phyloP scores from a whole-genome alignment of 2,113 vertebrate genomes.

The Gadus macrocephalus region DNA sequence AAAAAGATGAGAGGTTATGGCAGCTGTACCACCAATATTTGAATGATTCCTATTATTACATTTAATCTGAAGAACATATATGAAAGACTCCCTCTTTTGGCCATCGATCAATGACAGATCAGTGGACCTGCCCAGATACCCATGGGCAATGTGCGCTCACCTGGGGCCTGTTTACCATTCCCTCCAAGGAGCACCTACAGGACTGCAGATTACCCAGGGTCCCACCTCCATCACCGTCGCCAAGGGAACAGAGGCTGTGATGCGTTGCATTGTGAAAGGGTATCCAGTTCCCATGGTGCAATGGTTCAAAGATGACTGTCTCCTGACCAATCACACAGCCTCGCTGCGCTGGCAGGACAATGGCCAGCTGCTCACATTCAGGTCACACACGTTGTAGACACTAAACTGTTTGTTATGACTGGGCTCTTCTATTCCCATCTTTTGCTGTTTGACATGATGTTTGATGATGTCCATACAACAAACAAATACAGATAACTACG shows the following conservation, averaged over 20 bases:
- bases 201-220: slow-evolving; percentile 59
- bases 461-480: no score
- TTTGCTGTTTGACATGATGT: background rate
- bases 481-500: no score
- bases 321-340: slow-evolving; percentile 52
- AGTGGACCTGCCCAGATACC: no score
- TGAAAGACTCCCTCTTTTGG: no score
- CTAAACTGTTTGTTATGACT: background rate
- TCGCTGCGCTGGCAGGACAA: slow-evolving; percentile 59
- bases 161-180: no score
- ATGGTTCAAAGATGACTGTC: slow-evolving; percentile 74
- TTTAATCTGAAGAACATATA: no score
- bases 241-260: slow-evolving; percentile 56
- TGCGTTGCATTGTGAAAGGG: slow-evolving; percentile 65
- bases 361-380: slow-evolving; percentile 73
- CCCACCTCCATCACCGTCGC: slow-evolving; percentile 69
- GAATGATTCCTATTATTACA: no score
- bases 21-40: no score
- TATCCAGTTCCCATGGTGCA: slow-evolving; percentile 69
- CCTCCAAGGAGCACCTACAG: slow-evolving; percentile 40
- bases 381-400: slow-evolving; percentile 37
- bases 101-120: no score
- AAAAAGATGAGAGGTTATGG: no score
- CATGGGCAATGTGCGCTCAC: no score
- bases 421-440: slow-evolving; percentile 11